These are phyloP conservation scores for Paracentrotus lividus DNA, from an alignment of 53 echinoderm and acorn worm genomes.

Conservation along the genomic window DNA sequence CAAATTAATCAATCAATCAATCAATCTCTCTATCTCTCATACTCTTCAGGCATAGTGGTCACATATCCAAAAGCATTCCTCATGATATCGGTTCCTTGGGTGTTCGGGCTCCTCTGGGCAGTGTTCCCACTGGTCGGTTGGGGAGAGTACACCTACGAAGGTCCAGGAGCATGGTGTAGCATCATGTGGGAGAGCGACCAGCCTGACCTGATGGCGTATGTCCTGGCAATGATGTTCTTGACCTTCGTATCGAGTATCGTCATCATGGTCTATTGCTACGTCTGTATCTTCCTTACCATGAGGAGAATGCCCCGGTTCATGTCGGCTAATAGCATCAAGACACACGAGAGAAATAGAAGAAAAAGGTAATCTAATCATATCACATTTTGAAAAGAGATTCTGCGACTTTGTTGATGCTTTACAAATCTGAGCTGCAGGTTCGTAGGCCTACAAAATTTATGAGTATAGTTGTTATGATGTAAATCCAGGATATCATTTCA, in stretches of 20 bases:
- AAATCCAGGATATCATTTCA: too few species aligned
- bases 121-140: constrained; percentile 67
- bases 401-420: too few species aligned
- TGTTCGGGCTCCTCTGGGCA: constrained; percentile 56
- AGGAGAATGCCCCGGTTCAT: constrained; percentile 19
- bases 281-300: constrained; percentile 51
- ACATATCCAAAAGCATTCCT: constrained; percentile 58
- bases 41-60: constrained; percentile 33
- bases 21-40: background rate
- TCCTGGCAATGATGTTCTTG: constrained; percentile 29
- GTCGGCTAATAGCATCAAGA: constrained; percentile 31
- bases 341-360: constrained; percentile 5
- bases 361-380: constrained; percentile 6
- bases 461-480: too few species aligned
- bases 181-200: constrained; percentile 46
- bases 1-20: too few species aligned
- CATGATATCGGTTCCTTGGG: constrained; percentile 43
- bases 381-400: too few species aligned
- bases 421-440: too few species aligned
- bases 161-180: constrained; percentile 64
- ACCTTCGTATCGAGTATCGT: constrained; percentile 50
- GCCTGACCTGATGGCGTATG: constrained; percentile 1
- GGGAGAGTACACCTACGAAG: constrained; percentile 60
- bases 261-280: constrained; percentile 62
- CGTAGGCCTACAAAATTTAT: too few species aligned